Conservation (phyloP, 2,113 vertebrate species). For the Oreocharis arfaki region DNA sequence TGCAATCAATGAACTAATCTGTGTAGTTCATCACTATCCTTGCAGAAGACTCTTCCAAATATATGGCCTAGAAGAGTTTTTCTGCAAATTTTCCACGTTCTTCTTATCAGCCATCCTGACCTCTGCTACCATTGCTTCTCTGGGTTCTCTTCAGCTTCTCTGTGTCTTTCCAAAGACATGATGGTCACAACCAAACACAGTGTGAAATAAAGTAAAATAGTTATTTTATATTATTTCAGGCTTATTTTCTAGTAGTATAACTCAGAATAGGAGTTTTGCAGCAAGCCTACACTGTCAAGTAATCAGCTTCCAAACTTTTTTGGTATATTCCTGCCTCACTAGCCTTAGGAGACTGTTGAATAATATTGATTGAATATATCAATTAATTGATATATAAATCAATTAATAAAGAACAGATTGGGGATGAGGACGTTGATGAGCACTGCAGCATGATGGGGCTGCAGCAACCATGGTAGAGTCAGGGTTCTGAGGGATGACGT, state of each 20-base stretch:
- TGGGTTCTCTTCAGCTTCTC: background rate
- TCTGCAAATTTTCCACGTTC: background rate
- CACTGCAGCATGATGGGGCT: background rate
- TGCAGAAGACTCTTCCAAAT: background rate
- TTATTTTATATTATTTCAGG: background rate
- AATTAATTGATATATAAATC: background rate
- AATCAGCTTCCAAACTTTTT: background rate
- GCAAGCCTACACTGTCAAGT: background rate
- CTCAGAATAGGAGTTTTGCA: background rate
- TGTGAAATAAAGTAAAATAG: background rate
- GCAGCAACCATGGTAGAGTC: background rate
- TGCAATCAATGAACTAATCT: background rate
- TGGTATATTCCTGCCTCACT: background rate
- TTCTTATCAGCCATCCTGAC: background rate
- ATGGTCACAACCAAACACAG: background rate
- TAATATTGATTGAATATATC: no score
- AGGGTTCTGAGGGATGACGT: background rate
- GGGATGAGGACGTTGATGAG: background rate
- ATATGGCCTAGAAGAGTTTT: background rate
- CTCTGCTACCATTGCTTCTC: background rate
- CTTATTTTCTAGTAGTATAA: background rate
- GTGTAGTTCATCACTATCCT: background rate
- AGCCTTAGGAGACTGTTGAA: background rate
- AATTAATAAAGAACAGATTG: background rate
- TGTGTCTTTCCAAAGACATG: background rate